Evolutionary conservation across 2,113 vertebrate genomes (phyloP).

Genomic region (Cynopterus brachyotis): DNA sequence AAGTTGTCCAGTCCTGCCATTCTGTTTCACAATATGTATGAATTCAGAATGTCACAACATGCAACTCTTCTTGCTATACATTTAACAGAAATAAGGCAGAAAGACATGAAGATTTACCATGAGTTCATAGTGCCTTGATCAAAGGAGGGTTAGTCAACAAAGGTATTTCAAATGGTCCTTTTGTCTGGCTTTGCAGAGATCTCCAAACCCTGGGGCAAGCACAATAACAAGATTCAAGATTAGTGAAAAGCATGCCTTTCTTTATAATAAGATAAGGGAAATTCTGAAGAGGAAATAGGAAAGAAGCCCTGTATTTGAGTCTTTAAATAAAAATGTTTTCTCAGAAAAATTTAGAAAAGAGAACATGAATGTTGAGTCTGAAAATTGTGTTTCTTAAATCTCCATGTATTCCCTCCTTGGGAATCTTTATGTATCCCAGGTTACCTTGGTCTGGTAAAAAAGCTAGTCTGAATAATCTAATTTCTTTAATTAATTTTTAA

Average conservation of each 20-base stretch:
- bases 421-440: not conserved
- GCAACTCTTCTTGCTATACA: not conserved
- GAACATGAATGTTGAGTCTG: not conserved
- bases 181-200: conserved; percentile 20
- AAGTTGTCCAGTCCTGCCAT: not conserved
- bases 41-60: not conserved
- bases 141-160: conserved; percentile 11
- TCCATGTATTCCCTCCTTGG: not conserved
- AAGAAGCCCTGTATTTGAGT: not conserved
- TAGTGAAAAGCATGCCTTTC: conserved; percentile 8
- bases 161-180: conserved; percentile 37
- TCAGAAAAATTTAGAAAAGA: conserved; percentile 8
- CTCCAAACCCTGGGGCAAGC: not conserved
- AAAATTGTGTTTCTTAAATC: not conserved
- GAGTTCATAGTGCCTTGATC: conserved; percentile 34
- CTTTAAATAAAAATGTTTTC: not conserved
- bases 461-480: not conserved
- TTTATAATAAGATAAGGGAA: not conserved
- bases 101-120: conserved; percentile 21
- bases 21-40: not conserved
- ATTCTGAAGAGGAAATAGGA: not conserved
- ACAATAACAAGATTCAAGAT: conserved; percentile 8
- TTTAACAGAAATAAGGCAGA: conserved; percentile 19
- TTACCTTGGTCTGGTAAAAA: not conserved
- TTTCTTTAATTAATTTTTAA: not conserved